A percentile compares a stretch with the other conserved stretches of the same genome.
These are phyloP conservation scores for Gymnopithys bicolor DNA, from an alignment of 2,797 vertebrate species.

Conservation along the genomic window DNA sequence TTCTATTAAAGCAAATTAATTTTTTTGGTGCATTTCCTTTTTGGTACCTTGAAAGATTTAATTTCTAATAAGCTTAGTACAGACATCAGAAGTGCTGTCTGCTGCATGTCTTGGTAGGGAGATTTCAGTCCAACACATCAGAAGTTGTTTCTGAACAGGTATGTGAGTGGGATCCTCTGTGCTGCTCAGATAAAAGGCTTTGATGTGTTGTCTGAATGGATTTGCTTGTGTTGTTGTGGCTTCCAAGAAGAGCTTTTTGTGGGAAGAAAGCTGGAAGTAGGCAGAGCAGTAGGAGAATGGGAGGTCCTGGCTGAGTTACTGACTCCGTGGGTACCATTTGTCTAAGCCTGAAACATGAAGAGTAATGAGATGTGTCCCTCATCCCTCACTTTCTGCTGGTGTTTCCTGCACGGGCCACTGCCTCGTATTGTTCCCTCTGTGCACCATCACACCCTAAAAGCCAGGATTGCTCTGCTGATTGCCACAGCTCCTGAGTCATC, in stretches of 20 bases:
- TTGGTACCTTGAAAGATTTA: neutral
- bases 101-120: neutral
- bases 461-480: neutral
- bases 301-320: neutral
- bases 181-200: conserved; percentile 38
- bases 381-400: fast-evolving
- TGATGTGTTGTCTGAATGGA: neutral
- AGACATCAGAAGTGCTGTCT: neutral
- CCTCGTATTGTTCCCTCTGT: fast-evolving
- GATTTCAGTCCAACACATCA: neutral
- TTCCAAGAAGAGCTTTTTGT: neutral
- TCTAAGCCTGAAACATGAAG: neutral
- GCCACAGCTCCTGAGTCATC: neutral
- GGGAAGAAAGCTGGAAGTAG: neutral
- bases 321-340: neutral
- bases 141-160: neutral
- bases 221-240: neutral
- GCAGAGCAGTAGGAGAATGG: neutral
- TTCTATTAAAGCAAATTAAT: neutral
- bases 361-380: neutral
- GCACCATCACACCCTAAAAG: neutral
- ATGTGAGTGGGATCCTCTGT: neutral
- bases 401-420: neutral
- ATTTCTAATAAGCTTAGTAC: neutral
- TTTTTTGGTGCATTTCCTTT: neutral